Percentiles rank a stretch among this genome's conserved stretches.
Evolutionary conservation across 2,888 invertebrate species (phyloP).

Genomic region (Dysmachus trigonus): DNA sequence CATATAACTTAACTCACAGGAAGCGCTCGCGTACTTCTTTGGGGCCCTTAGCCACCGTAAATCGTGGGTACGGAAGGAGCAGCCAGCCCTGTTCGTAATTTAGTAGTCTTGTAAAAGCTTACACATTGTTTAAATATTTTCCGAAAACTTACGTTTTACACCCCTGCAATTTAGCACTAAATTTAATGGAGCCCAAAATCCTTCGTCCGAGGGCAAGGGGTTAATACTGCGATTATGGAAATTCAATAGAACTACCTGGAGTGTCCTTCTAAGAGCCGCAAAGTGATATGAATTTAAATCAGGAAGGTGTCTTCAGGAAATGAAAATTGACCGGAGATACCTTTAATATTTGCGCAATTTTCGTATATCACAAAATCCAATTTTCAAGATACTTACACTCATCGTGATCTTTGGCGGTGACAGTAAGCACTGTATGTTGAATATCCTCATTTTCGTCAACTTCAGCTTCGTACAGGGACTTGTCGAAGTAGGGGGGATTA

Average conservation of each 20-base stretch:
- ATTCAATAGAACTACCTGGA: background rate
- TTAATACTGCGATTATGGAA: background rate
- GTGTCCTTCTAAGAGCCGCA: background rate
- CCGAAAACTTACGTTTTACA: background rate
- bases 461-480: slow-evolving; percentile 94
- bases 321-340: background rate
- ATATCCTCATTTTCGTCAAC: slow-evolving; percentile 98
- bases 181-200: background rate
- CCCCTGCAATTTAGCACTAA: background rate
- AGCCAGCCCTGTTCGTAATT: background rate
- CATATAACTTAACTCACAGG: background rate
- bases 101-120: background rate
- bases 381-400: slow-evolving; percentile 82
- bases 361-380: background rate
- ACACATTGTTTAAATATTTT: background rate
- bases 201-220: background rate
- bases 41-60: background rate
- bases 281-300: slow-evolving; percentile 10
- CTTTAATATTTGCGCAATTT: background rate
- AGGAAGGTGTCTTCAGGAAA: background rate
- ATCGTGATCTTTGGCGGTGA: slow-evolving; percentile 99
- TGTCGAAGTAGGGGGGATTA: slow-evolving; percentile 98
- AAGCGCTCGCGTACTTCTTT: background rate
- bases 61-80: background rate
- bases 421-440: slow-evolving; percentile 95